Percentiles rank a stretch among this genome's conserved stretches.
phyloP scores from a whole-genome alignment of 2,797 vertebrate species.

The Anabacerthia variegaticeps region DNA sequence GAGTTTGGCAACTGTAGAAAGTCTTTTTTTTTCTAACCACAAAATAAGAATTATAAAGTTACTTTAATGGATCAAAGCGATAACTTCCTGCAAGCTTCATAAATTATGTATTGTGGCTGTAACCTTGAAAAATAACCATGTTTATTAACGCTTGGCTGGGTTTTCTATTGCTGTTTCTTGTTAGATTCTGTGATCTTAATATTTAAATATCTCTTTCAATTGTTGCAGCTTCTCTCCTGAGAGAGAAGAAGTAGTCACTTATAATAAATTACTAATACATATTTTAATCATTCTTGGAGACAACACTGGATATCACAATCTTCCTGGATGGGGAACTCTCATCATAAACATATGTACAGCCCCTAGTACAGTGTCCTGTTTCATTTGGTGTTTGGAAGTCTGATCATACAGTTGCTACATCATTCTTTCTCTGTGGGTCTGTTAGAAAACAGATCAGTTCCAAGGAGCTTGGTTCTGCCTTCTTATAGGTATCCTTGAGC shows the following conservation, averaged over 20 bases:
- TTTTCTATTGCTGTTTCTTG: conserved; percentile 48
- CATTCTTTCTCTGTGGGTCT: not conserved
- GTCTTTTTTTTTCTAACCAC: not conserved
- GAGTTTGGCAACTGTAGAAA: not conserved
- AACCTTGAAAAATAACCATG: conserved; percentile 60
- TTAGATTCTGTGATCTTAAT: conserved; percentile 31
- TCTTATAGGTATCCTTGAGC: not conserved
- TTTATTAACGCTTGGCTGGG: conserved; percentile 36
- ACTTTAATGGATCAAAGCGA: conserved; percentile 44
- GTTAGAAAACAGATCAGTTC: not conserved
- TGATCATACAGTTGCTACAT: not conserved
- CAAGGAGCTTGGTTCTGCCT: not conserved
- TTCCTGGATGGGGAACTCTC: not conserved
- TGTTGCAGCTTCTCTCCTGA: not conserved
- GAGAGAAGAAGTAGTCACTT: not conserved
- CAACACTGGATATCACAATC: not conserved
- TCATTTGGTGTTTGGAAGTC: not conserved
- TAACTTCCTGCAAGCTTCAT: conserved; percentile 52
- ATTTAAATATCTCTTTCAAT: conserved; percentile 38
- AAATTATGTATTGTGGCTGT: conserved; percentile 51
- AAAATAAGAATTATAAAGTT: conserved; percentile 31
- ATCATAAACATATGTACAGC: not conserved
- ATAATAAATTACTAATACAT: not conserved
- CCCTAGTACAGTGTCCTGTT: not conserved
- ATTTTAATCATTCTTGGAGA: not conserved